Evolutionary conservation across 2,888 invertebrate genomes (phyloP), one percentile per base, ranked within the genome.

Genomic region (Oligia fasciuncula): DNA sequence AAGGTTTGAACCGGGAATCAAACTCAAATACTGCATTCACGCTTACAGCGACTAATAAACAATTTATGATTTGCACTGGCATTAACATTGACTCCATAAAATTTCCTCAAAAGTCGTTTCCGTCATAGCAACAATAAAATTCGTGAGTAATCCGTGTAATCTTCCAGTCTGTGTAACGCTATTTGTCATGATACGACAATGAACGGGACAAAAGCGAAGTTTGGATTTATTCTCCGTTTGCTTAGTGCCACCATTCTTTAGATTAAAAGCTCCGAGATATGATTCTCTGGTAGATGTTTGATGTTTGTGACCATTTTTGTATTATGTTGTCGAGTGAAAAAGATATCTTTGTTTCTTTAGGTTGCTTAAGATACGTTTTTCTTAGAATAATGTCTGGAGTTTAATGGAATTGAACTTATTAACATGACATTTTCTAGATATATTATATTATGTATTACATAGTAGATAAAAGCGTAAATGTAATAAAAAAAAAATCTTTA

Each of bases 181-280:
- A 78, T 86, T 83, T 83, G 80, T 88, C 87, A 88, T 77, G 86
- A 77, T 77, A 83, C 79, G 79, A 88, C 84, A 87, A 84, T 87
- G 84, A 87, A 79, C 71, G 65, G 85, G 69, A 84, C 81, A 83
- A 87, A 83, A 78, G 84, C 19, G 63, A 79, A 81, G 79, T 87
- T 83, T 43, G 51, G 85, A 86, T 87, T 83, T 83, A 85, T 84
- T 78, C 67, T 78, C 69, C 77, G 83, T 85, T 86, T 82, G 73
- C 81, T 79, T 77, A 84, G 75, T 80, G 63, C 73, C 68, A 68
- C 79, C 87, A 82, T 87, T 88, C 72, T 68, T 71, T 8, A 85
- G 85, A 88, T 88, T 88, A 85, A 79, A 79, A 85, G 73, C 79
- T 51, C 57, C n/a, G 63, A 69, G 77, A 76, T 78, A 80, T 80